Evolutionary conservation across 2,888 invertebrate genomes (phyloP).

Genomic region (Leistus spinibarbis): DNA sequence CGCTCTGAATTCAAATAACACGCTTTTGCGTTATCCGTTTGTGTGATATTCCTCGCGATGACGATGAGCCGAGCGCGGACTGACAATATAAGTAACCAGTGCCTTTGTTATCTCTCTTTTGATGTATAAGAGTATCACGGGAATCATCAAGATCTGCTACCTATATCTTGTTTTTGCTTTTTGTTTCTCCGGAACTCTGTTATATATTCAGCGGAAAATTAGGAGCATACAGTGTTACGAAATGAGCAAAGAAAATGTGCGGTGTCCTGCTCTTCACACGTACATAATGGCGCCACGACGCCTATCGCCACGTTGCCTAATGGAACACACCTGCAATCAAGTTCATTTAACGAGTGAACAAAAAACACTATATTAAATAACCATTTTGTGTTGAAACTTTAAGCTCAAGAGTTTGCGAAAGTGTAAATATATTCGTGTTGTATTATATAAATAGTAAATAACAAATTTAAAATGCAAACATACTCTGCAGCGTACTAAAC

Average conservation of each 20-base stretch:
- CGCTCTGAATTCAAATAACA: constrained; percentile 30
- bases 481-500: too few relatives aligned
- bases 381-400: too few relatives aligned
- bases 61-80: not conserved
- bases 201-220: constrained; percentile 8
- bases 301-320: too few relatives aligned
- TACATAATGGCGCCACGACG: not conserved
- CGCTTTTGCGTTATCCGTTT: not conserved
- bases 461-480: too few relatives aligned
- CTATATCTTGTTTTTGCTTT: not conserved
- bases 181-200: not conserved
- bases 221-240: not conserved
- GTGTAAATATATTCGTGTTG: too few relatives aligned
- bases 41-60: not conserved
- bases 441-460: too few relatives aligned
- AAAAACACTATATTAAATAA: too few relatives aligned
- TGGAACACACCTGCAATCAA: too few relatives aligned
- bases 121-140: not conserved
- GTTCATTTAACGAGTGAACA: too few relatives aligned
- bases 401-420: too few relatives aligned
- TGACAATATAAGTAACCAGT: constrained; percentile 1
- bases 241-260: not conserved
- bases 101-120: not conserved
- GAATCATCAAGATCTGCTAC: not conserved
- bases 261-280: not conserved